Evolutionary conservation across 2,113 vertebrate genomes (phyloP).

Genomic region (Triplophysa tibetana): DNA sequence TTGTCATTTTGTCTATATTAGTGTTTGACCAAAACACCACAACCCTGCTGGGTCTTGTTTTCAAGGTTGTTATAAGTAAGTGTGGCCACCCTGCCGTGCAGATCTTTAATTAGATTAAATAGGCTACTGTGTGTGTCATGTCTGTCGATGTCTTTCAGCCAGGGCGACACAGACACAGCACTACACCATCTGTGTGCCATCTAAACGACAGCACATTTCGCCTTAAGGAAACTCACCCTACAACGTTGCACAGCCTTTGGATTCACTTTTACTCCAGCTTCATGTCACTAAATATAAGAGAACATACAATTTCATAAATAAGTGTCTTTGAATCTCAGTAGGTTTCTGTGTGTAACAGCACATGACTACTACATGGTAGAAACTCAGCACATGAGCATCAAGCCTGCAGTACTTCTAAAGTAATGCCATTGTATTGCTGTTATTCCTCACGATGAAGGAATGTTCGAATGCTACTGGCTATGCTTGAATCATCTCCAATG

Average conservation of each 20-base stretch:
- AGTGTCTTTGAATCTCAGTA: neutral
- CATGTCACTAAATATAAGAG: slow-evolving; percentile 8
- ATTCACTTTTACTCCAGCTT: neutral
- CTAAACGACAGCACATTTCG: neutral
- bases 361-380: slow-evolving; percentile 30
- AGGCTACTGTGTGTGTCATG: slow-evolving; percentile 47
- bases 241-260: neutral
- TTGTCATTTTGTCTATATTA: neutral
- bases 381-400: neutral
- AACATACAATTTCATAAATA: neutral
- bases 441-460: slow-evolving; percentile 20
- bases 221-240: neutral
- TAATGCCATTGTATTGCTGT: slow-evolving; percentile 15
- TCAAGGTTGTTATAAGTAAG: slow-evolving; percentile 58
- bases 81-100: slow-evolving; percentile 57
- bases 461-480: slow-evolving; percentile 13
- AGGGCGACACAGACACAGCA: neutral
- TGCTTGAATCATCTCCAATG: neutral
- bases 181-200: neutral
- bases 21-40: slow-evolving; percentile 6
- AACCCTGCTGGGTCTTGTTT: slow-evolving; percentile 42
- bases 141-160: slow-evolving; percentile 14
- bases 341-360: slow-evolving; percentile 10
- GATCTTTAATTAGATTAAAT: slow-evolving; percentile 67
- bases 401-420: neutral